Percentiles rank a stretch among this genome's conserved stretches.
Conservation (phyloP, 2,888 invertebrate genomes). For the Pyrgus malvae region DNA sequence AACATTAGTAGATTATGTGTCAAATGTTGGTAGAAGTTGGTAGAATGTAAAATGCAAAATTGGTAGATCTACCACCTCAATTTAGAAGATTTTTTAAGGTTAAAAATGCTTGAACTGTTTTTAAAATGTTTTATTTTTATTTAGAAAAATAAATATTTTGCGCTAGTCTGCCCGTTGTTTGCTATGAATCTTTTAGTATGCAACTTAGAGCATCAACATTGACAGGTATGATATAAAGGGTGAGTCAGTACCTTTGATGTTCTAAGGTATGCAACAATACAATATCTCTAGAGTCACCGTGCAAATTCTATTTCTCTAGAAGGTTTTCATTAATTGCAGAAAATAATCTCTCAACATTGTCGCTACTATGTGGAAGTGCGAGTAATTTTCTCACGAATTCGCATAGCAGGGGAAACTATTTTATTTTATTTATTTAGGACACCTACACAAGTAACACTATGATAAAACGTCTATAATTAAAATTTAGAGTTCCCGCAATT, state of each 20-base stretch:
- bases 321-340: constrained; percentile 30
- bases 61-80: background rate
- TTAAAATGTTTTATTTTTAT: background rate
- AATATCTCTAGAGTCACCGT: constrained; percentile 24
- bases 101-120: background rate
- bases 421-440: too few species aligned
- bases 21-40: background rate
- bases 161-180: background rate
- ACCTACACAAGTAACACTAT: too few species aligned
- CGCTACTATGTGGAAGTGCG: constrained; percentile 30
- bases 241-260: background rate
- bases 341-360: constrained; percentile 31
- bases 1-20: background rate
- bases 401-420: background rate
- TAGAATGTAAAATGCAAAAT: background rate
- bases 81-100: background rate
- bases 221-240: too few species aligned
- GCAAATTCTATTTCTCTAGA: constrained; percentile 23
- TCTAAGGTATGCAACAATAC: background rate
- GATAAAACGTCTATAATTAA: too few species aligned
- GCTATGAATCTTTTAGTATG: background rate
- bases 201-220: background rate
- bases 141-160: background rate
- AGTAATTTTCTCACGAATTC: constrained; percentile 6
- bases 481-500: too few species aligned